These are phyloP conservation scores for Drosophila serrata DNA, from an alignment of 1,140 invertebrate genomes.

Conservation along the genomic window DNA sequence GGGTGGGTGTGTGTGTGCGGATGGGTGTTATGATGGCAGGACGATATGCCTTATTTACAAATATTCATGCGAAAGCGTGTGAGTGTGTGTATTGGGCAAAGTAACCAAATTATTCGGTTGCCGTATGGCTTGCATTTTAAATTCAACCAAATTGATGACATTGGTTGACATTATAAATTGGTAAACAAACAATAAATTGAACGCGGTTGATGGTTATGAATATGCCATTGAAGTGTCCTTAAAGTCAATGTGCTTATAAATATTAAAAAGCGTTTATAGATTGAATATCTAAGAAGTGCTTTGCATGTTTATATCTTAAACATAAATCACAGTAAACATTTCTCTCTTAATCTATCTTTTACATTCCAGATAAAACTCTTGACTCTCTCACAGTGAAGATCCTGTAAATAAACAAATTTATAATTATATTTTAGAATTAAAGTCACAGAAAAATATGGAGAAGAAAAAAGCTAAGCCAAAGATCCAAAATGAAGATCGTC, in stretches of 20 bases:
- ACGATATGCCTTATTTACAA: slow-evolving; percentile 17
- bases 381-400: neutral
- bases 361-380: neutral
- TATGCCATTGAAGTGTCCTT: neutral
- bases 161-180: slow-evolving; percentile 18
- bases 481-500: slow-evolving; percentile 48
- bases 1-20: slow-evolving; percentile 2
- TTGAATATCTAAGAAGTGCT: neutral
- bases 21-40: slow-evolving; percentile 2
- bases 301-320: too few species aligned
- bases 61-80: slow-evolving; percentile 18
- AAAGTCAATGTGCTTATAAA: neutral
- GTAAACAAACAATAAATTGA: slow-evolving; percentile 42
- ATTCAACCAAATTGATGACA: slow-evolving; percentile 13
- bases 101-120: slow-evolving; percentile 54
- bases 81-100: slow-evolving; percentile 8
- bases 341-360: neutral
- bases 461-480: slow-evolving; percentile 21
- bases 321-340: slow-evolving; percentile 5
- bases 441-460: slow-evolving; percentile 22
- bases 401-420: neutral
- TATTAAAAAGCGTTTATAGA: neutral
- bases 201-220: neutral
- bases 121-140: slow-evolving; percentile 29
- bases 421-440: neutral